Conservation (phyloP, 1,140 invertebrate genomes). For the Nymphalis io region DNA sequence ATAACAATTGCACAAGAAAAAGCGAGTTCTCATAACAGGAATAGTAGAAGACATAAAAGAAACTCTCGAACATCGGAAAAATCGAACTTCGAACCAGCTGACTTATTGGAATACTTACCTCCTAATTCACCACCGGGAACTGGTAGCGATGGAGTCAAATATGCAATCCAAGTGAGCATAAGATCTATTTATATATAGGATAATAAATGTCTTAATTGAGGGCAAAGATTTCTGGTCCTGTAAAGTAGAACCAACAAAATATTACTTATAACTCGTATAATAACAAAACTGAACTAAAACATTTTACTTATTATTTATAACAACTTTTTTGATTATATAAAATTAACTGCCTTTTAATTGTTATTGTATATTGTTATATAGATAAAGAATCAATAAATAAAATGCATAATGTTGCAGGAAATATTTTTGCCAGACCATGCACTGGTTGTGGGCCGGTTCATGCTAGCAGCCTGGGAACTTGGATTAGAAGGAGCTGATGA, state of each 20-base stretch:
- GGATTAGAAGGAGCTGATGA: slow-evolving; percentile 90
- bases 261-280: too few relatives aligned
- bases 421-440: slow-evolving; percentile 88
- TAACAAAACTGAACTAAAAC: too few relatives aligned
- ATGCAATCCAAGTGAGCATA: slow-evolving; percentile 66
- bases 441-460: slow-evolving; percentile 88
- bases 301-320: too few relatives aligned
- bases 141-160: slow-evolving; percentile 69
- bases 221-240: too few relatives aligned
- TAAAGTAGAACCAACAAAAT: too few relatives aligned
- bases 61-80: slow-evolving; percentile 83
- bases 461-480: slow-evolving; percentile 91
- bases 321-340: too few relatives aligned
- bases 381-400: neutral
- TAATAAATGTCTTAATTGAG: too few relatives aligned
- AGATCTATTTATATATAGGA: neutral
- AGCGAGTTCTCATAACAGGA: slow-evolving; percentile 77
- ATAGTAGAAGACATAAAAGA: slow-evolving; percentile 81
- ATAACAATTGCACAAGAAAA: slow-evolving; percentile 80
- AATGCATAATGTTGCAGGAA: slow-evolving; percentile 80
- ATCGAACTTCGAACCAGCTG: slow-evolving; percentile 69
- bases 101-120: slow-evolving; percentile 80
- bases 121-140: slow-evolving; percentile 70
- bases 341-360: too few relatives aligned
- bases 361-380: neutral